Conservation (phyloP, 2,888 invertebrate genomes). For the Cephus nigrinus region DNA sequence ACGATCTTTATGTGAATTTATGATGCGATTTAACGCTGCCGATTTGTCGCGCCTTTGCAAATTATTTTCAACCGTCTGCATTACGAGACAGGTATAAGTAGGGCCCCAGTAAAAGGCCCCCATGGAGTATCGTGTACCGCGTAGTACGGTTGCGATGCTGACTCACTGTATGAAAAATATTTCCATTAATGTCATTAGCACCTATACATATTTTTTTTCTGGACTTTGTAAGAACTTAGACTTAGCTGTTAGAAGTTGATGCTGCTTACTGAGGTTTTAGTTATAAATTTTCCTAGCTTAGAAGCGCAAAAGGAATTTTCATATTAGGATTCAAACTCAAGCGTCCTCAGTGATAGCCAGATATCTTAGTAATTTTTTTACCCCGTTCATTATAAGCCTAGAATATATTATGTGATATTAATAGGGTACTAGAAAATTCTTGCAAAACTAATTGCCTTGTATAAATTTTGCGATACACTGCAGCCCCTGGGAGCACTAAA, state of each 20-base stretch:
- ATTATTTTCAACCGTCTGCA: background rate
- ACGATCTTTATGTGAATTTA: background rate
- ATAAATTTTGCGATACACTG: background rate
- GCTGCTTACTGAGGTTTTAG: background rate
- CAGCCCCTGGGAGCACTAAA: background rate
- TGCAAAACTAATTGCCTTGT: background rate
- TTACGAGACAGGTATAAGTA: background rate
- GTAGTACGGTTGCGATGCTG: background rate
- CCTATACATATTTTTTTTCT: background rate
- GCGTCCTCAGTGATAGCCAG: conserved; percentile 74
- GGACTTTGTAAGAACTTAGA: background rate
- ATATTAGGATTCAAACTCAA: conserved; percentile 70
- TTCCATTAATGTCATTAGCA: background rate
- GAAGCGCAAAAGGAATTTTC: conserved; percentile 52
- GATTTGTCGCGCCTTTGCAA: background rate
- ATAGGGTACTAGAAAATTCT: background rate
- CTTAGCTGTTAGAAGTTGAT: background rate
- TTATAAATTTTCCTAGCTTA: background rate
- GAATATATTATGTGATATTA: background rate
- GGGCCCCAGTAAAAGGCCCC: background rate
- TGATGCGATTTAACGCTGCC: background rate
- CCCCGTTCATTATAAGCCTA: background rate
- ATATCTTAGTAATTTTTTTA: conserved; percentile 70
- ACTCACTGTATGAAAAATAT: background rate
- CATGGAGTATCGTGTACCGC: background rate